A percentile compares a stretch with the other conserved stretches of the same genome.
Conservation (phyloP, 92 coral and sea anemone genomes). For the Parazoanthus swiftii region DNA sequence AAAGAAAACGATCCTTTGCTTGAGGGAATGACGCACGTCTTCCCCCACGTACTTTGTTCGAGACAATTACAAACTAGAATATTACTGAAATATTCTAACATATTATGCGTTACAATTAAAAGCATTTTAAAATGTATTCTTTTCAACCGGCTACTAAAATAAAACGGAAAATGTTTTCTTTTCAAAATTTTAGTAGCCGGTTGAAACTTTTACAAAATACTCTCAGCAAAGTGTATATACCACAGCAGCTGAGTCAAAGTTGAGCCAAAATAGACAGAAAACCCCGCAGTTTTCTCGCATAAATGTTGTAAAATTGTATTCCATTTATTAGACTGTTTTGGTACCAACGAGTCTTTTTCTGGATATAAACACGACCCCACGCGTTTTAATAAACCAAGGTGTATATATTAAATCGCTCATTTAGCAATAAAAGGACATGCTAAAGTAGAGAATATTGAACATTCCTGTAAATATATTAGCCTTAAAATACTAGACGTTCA, state of each 20-base stretch:
- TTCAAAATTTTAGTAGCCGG: neutral
- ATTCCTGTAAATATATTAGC: neutral
- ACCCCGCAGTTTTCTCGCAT: neutral
- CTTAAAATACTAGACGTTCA: neutral
- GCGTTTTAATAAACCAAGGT: neutral
- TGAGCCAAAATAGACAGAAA: neutral
- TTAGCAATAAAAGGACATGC: neutral
- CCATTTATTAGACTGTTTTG: neutral
- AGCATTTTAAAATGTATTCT: neutral
- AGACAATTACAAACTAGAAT: neutral
- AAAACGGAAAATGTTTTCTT: neutral
- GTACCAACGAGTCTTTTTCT: neutral
- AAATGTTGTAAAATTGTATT: neutral
- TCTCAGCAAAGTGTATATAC: too few relatives aligned
- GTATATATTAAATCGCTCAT: neutral
- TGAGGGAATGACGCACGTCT: neutral
- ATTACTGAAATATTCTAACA: neutral
- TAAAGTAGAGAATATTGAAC: neutral
- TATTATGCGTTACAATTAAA: neutral
- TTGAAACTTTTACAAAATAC: neutral
- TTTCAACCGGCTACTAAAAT: neutral
- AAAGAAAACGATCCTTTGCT: neutral
- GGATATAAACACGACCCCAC: constrained; percentile 5
- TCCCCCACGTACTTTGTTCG: neutral
- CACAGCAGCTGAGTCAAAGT: neutral